Evolutionary conservation across 92 coral and sea anemone genomes (phyloP).

Genomic region (Paramuricea clavata): DNA sequence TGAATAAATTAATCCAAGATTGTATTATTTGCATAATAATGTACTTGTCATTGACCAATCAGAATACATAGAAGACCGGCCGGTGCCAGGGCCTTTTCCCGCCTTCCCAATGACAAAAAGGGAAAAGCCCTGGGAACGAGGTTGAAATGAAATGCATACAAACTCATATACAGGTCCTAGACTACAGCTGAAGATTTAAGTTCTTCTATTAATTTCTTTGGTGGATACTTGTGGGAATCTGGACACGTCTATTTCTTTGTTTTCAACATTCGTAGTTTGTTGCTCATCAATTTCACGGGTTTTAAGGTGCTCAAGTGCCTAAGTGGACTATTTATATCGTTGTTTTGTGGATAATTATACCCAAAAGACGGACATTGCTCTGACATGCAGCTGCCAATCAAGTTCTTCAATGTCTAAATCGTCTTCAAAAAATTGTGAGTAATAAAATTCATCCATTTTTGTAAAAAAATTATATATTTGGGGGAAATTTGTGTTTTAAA

Average conservation of each 20-base stretch:
- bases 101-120: no score
- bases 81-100: no score
- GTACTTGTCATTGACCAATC: no score
- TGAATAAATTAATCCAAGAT: no score
- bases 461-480: not conserved
- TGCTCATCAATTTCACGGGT: no score
- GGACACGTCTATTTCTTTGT: constrained; percentile 36
- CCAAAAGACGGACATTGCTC: no score
- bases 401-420: not conserved
- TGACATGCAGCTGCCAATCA: not conserved
- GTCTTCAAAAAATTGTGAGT: not conserved
- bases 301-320: no score
- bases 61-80: no score
- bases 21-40: no score
- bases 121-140: no score
- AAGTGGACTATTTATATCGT: not conserved
- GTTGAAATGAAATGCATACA: no score
- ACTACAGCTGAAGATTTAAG: constrained; percentile 44
- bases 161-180: no score
- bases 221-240: constrained; percentile 49
- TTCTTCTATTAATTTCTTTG: constrained; percentile 44
- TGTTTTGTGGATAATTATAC: not conserved
- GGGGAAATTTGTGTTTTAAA: not conserved
- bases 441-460: not conserved
- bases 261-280: not conserved